Base-by-base conservation (phyloP, 2,888 invertebrate species). In the Willowsia nigromaculata region DNA sequence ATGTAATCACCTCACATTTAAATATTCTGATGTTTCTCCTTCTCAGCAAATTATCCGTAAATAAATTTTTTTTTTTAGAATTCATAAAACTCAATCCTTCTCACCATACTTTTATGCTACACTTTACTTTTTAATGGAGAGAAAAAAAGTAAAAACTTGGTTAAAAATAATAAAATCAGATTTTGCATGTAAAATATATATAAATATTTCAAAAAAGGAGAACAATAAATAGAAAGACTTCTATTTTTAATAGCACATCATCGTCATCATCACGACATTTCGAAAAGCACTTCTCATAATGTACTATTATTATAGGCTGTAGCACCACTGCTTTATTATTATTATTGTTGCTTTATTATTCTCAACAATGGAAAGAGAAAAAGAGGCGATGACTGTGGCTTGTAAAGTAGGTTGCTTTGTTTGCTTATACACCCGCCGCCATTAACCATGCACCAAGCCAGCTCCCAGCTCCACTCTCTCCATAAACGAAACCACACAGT, bases 401-500 rank as follows among this genome's bases (percentile, higher is more conserved):
- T 43, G 62, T 40, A 85, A 85, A 85, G 85, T 85, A 85, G 85
- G 85, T 85, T 85, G 85, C 74, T 50, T 50, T 40, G 9, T 18
- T 6, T 7, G 18, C 4, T 18, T 62, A 62, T 30, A 62, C 2
- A 9, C 30, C 43, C 7, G 30, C 59, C 11, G 62, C 59, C 62
- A 27, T 78, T 53, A n/a, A 40, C 18, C 59, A 33, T n/a, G n/a
- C 4, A 59, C 37, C 43, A 59, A 22, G 7, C 18, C 25, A 56
- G 18, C 30, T 11, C 27, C 22, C 25, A 50, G 27, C 7, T 27
- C 50, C 50, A 30, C 50, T 76, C 74, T 74, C 74, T 76, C 76
- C 47, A 40, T 13, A 71, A 37, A 33, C n/a, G n/a, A n/a, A n/a
- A n/a, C n/a, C n/a, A 62, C 30, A 15, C 68, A 33, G 43, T 74